phyloP scores from a whole-genome alignment of 1,140 invertebrate species.

The Bombus huntii region DNA sequence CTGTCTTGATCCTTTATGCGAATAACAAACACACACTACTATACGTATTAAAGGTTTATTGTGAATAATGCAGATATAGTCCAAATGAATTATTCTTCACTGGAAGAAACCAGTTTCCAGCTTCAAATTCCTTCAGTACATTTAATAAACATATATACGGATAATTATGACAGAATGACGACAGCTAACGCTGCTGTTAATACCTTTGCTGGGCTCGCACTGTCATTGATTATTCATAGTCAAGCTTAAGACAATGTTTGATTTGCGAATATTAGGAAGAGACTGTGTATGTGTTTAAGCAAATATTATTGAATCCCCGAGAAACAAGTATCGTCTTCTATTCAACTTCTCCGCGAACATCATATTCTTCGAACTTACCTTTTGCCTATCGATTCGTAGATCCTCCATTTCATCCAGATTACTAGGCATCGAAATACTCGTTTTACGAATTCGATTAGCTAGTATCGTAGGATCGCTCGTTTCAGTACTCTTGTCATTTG shows the following conservation, averaged over 20 bases:
- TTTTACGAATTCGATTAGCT: slow-evolving; percentile 48
- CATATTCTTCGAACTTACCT: slow-evolving; percentile 63
- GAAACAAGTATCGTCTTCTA: not conserved
- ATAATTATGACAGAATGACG: not conserved
- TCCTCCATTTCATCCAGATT: slow-evolving; percentile 77
- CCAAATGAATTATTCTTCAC: not conserved
- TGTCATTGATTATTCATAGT: slow-evolving; percentile 16
- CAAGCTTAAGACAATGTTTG: slow-evolving; percentile 11
- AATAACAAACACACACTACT: not conserved
- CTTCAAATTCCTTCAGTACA: not conserved
- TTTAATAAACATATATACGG: not conserved
- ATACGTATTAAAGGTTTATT: not conserved
- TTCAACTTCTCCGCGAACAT: too few species aligned
- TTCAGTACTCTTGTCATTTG: not conserved
- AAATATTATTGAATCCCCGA: not conserved
- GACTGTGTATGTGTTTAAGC: too few species aligned
- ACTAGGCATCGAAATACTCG: slow-evolving; percentile 76
- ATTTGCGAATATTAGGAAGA: not conserved
- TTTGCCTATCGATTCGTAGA: slow-evolving; percentile 73
- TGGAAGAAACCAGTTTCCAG: not conserved
- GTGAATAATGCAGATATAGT: not conserved
- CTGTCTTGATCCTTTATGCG: too few species aligned
- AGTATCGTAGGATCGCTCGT: not conserved
- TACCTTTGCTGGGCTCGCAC: not conserved
- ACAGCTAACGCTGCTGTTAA: not conserved